Evolutionary conservation across 2,888 invertebrate species (phyloP), one percentile per base, ranked within the genome.

Genomic region (Acanthococcus lagerstroemiae): DNA sequence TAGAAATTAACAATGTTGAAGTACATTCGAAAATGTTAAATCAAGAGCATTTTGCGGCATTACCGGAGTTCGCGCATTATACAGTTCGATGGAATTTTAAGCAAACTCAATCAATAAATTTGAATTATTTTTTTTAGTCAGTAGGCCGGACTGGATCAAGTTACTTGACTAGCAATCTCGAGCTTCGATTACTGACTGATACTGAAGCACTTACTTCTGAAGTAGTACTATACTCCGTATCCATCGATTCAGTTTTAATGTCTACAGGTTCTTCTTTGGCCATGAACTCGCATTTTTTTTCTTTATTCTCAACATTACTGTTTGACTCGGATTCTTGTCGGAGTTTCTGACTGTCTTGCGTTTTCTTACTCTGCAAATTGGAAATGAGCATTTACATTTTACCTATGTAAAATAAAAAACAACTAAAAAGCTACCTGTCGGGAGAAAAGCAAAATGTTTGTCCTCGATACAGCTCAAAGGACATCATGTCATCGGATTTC

Each of bases 321-420:
- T 37, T 37, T 4, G 61, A 50, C 30, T 61, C 61, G 37, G 61
- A 50, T 61, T 61, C 61, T 2, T 61, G 61, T 9, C 61, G 50
- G 15, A 52, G 3, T 52, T 61, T 61, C 24, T 61, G 61, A 3
- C 61, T 52, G 7, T 61, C 61, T 54, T 61, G 61, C n/a, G 24
- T 50, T 25, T 55, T 54, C 37, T 65, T 65, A n/a, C 45, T 55
- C 56, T 61, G 30, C 7, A 25, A 50, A 12, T 2, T 17, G 22
- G 45, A 45, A 58, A 45, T 46, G 3, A 46, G 21, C 17, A 12
- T 37, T 37, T n/a, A n/a, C n/a, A n/a, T n/a, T n/a, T n/a, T n/a
- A n/a, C n/a, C 15, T n/a, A 45, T 15, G 46, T 17, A 37, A 7
- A 12, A 9, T 45, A 15, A 45, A 45, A 15, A 4, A 45, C 6